Evolutionary conservation across 2,888 invertebrate genomes (phyloP).

Genomic region (Resseliella maxima): DNA sequence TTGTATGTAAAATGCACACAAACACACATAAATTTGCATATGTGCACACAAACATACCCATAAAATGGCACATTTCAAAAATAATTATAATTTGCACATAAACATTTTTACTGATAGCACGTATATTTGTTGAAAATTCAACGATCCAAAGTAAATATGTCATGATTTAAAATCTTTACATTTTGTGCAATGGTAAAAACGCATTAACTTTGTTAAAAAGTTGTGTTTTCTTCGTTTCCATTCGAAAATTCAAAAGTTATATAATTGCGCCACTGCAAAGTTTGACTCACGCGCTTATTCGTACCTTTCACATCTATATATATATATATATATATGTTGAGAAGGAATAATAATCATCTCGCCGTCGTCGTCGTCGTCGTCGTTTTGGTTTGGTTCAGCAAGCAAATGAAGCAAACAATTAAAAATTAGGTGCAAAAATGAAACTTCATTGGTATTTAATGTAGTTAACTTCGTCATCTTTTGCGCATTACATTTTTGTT

Average conservation of each 20-base stretch:
- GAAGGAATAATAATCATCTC: too few relatives aligned
- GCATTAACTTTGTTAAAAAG: not conserved
- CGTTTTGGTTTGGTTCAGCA: too few relatives aligned
- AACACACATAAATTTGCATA: too few relatives aligned
- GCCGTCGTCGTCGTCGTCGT: too few relatives aligned
- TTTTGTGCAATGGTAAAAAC: not conserved
- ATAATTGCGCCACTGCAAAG: not conserved
- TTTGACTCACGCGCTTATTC: not conserved
- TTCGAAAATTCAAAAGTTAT: not conserved
- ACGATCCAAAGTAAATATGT: too few relatives aligned
- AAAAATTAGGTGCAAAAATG: not conserved
- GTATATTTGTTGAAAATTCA: not conserved
- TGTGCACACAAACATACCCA: too few relatives aligned
- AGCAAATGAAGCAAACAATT: not conserved
- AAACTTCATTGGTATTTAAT: not conserved
- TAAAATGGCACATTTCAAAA: not conserved
- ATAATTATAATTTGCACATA: not conserved
- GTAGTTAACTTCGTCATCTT: not conserved
- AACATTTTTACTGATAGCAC: not conserved
- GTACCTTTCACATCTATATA: too few relatives aligned
- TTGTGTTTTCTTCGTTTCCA: not conserved
- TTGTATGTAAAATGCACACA: too few relatives aligned
- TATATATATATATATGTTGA: too few relatives aligned
- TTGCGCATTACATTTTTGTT: not conserved
- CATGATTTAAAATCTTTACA: not conserved